Conservation (phyloP, 2,888 invertebrate species). For the Prosopocoilus inquinatus region DNA sequence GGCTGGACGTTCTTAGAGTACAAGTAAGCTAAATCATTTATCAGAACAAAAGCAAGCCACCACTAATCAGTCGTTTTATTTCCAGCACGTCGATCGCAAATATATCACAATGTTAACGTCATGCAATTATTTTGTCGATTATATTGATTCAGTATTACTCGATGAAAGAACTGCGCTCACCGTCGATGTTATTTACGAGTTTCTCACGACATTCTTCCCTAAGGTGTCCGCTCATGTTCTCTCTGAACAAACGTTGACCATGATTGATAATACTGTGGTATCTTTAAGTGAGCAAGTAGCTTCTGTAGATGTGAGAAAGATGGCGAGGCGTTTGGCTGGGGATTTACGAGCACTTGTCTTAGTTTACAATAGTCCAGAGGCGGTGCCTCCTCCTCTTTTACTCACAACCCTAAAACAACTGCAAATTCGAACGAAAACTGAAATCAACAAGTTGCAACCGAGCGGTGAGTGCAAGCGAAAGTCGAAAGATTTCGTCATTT, state of each 20-base stretch:
- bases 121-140: constrained; percentile 83
- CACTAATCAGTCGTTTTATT: constrained; percentile 21
- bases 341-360: constrained; percentile 59
- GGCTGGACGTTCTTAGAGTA: constrained; percentile 83
- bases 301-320: constrained; percentile 53
- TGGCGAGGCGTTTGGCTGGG: constrained; percentile 55
- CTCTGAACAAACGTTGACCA: constrained; percentile 59
- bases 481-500: constrained; percentile 9
- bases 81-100: constrained; percentile 73
- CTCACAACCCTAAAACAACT: constrained; percentile 43
- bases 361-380: constrained; percentile 54
- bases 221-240: constrained; percentile 67
- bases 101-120: constrained; percentile 78
- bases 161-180: constrained; percentile 86
- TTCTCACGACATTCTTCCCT: constrained; percentile 85
- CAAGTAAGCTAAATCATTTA: constrained; percentile 49
- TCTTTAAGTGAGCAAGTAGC: constrained; percentile 56
- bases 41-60: not conserved
- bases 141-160: constrained; percentile 83
- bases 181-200: constrained; percentile 81
- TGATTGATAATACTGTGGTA: constrained; percentile 63
- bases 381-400: constrained; percentile 42
- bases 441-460: constrained; percentile 39
- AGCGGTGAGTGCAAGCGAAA: constrained; percentile 31
- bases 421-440: constrained; percentile 39